Base-by-base conservation (phyloP, 2,797 vertebrate species). In the Oryzias dopingdopingensis region DNA sequence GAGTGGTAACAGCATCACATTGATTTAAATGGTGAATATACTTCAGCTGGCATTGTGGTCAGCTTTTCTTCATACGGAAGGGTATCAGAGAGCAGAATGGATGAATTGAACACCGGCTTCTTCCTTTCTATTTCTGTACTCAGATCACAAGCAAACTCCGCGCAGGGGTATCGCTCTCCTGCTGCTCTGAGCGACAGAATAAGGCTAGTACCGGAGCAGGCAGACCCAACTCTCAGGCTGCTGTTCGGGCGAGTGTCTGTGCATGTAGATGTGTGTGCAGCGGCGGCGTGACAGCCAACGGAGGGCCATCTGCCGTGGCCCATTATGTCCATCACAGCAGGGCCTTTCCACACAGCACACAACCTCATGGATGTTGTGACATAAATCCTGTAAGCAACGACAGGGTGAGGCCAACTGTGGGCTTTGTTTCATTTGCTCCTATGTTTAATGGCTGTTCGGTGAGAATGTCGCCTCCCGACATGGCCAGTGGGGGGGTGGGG, bases 151-250 rank as follows among this genome's bases (percentile, higher is more conserved):
- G 70, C 54, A 6, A 73, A 62, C 41, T 14, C 17, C 46, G 73
- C 79, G 72, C 86, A 83, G 82, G 85, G 84, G 83, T 66, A 82
- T 56, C 56, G 65, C 74, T 66, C 72, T 77, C 77, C 81, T 63
- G 77, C 77, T 70, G 83, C 84, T 84, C 74, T 74, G 88, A 88
- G 81, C 79, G 84, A 88, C 86, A 88, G 83, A 88, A 87, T 87
- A 85, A 82, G 82, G 88, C 85, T 88, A 74, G 52, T 46, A 56
- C 76, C 65, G 65, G 68, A 84, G 77, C 76, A 75, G 70, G 66
- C 70, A 69, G 24, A 77, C 65, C 75, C 73, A 70, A 82, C 76
- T 51, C 70, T 0, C 44, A 70, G 66, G 74, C 72, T 70, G 62
- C 3, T 67, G 79, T 80, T 46, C 65, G 70, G 78, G 84, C 65